Percentiles rank a stretch among this genome's conserved stretches.
Evolutionary conservation across 2,888 invertebrate genomes (phyloP).

Genomic region (Callimorpha dominula): DNA sequence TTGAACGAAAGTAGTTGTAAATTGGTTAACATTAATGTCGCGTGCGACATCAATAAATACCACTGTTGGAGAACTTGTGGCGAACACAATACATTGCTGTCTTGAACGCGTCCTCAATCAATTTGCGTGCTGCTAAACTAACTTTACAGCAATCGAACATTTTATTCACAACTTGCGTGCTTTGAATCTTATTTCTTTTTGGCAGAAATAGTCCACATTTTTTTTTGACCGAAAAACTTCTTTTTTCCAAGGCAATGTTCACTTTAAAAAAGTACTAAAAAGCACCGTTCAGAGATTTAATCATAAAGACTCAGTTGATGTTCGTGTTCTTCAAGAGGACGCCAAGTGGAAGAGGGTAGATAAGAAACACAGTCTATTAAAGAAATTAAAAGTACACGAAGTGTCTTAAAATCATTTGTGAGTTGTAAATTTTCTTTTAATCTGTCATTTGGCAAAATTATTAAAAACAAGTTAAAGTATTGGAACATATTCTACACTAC

Average conservation of each 20-base stretch:
- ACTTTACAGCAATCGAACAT: conserved; percentile 13
- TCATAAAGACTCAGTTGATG: conserved; percentile 44
- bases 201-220: conserved; percentile 21
- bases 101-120: conserved; percentile 34
- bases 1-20: conserved; percentile 58
- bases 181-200: conserved; percentile 22
- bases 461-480: background rate
- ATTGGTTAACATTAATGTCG: conserved; percentile 63
- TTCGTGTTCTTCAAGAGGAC: conserved; percentile 45
- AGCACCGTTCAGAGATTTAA: conserved; percentile 42
- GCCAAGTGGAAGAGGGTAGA: conserved; percentile 51
- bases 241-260: conserved; percentile 32
- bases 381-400: conserved; percentile 49
- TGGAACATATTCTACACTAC: background rate
- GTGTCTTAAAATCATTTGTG: background rate
- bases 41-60: conserved; percentile 66
- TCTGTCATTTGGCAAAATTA: background rate
- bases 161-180: conserved; percentile 21
- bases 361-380: conserved; percentile 48
- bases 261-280: conserved; percentile 37
- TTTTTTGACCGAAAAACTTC: conserved; percentile 19
- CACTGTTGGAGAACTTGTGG: conserved; percentile 42
- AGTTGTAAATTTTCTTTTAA: background rate
- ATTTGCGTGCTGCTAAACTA: conserved; percentile 34
- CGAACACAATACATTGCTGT: conserved; percentile 23